Base-by-base conservation (phyloP, 2,888 invertebrate genomes). In the Sylvicola cinctus region DNA sequence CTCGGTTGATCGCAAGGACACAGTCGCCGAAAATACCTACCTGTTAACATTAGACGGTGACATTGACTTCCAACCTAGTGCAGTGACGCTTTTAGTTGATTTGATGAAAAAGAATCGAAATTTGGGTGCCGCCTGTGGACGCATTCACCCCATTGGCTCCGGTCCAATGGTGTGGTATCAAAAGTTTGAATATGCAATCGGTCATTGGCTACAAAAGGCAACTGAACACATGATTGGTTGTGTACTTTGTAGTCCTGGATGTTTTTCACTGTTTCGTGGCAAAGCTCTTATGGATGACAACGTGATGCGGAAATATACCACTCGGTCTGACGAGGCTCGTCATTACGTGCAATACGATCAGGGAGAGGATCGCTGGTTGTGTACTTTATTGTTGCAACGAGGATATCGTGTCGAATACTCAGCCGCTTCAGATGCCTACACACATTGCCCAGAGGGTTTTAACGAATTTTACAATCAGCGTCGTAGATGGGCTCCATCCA, bases 211-310 rank as follows among this genome's bases (percentile, higher is more conserved):
- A 49, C 96, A 98, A 65, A 98, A 98, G 61, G 95, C 98, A 27
- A 95, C 98, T 2, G 98, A 98, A 56, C 98, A 98, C 57, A 95
- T 98, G 79, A 93, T 98, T 52, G 98, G 98, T 33, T 98, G 96
- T 60, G 95, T 96, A 48, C 79, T 96, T 48, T 96, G 96, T 74
- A 88, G 90, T 59, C 96, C 96, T 17, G 95, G 95, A 37, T 93
- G 93, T 56, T 95, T 95, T 63, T 91, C 91, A 0, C 70, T 98
- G 23, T 96, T 96, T 65, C 71, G 96, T 55, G 93, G 91, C 35
- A 93, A 93, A 54, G 88, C 93, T 41, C 66, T 98, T 34, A 96
- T 98, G 95, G 96, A 96, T 50, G 95, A 96, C 51, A 95, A 96
- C 53, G 93, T 96, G 3, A 93, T 96, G 84, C 79, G 84, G 50